Base-by-base conservation (phyloP, 2,113 vertebrate genomes). In the Nycticryphes semicollaris region DNA sequence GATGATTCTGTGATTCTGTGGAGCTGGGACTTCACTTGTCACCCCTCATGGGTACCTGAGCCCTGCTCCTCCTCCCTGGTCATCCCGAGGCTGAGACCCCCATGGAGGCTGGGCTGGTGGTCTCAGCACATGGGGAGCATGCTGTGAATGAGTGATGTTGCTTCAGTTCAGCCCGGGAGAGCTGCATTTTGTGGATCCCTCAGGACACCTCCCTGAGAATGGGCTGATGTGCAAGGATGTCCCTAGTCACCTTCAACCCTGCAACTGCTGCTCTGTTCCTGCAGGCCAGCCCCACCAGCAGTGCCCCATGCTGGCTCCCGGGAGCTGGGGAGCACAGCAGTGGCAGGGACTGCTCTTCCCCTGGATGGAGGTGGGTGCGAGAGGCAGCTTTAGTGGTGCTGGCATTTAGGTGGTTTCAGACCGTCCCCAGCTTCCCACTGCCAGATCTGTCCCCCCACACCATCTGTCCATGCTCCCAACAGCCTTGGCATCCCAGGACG, bases 381-480 rank as follows among this genome's bases (percentile, higher is more conserved):
- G 63, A 66, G 33, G 47, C 75, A 35, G 25, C 28, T 57, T 59
- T 18, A 3, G 3, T 1, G 12, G 14, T 67, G 51, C 60, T 80
- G 54, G 15, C 19, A 20, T 83, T 72, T 43, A n/a, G 17, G 3
- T 11, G 8, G 37, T 33, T 41, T 57, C 53, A 35, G 41, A 5
- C 25, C 33, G 8, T 28, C 25, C 39, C 48, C 2, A 1, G 16
- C 2, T 8, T 54, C 25, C 45, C 0, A 0, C 33, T 64, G 43
- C 79, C 28, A 20, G 45, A 11, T 15, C 50, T 62, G 47, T 41
- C 28, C 17, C 21, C 62, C 17, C 15, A 17, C 16, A 10, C 47
- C 35, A 21, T 14, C 57, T 50, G 17, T 39, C 28, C n/a, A 33
- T 45, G 27, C 12, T 75, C 37, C 54, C 75, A 28, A 12, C 73